Evolutionary conservation across 2,797 vertebrate species (phyloP), one percentile per base, ranked within the genome.

Genomic region (Melanotaenia maccullochi): DNA sequence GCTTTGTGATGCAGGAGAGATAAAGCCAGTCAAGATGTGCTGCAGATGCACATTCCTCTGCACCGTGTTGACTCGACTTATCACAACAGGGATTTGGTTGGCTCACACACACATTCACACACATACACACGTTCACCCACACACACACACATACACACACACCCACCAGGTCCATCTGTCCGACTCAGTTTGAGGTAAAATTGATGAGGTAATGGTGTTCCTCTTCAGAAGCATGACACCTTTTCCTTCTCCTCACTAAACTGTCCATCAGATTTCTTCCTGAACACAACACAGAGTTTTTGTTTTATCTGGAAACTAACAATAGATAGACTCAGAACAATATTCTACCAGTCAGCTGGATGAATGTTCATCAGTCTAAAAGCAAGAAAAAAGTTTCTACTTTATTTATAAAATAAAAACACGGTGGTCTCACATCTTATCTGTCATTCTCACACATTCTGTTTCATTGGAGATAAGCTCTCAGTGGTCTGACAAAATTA

Each of bases 191-290:
- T 78, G 85, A 78, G 81, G 60, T 88, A 73, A 83, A 75, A 60
- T 32, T 58, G 87, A 92, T 93, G 92, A 93, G 86, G 90, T 92
- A 88, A 94, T 91, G 81, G 16, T 58, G 85, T n/a, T 84, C 55
- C 70, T 75, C 71, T 61, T 84, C 85, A 75, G 69, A 68, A 71
- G 68, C 30, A 65, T 54, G 60, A 76, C 64, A 77, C 68, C 60
- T 72, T 75, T 65, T 68, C 60, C 38, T 47, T 54, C 57, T 57
- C 71, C 60, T 64, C 44, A 78, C 38, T 52, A 65, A 59, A 16
- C 52, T 55, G n/a, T 71, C 66, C 44, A 20, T 69, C 73, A 74
- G 40, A 40, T 76, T 64, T 47, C 44, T 65, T 49, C 58, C 18
- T 36, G 52, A 1, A 32, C 33, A 20, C 64, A 73, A 54, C 36